Percentiles rank a stretch among this genome's conserved stretches.
Evolutionary conservation across 2,113 vertebrate species (phyloP).

Genomic region (Orycteropus afer): DNA sequence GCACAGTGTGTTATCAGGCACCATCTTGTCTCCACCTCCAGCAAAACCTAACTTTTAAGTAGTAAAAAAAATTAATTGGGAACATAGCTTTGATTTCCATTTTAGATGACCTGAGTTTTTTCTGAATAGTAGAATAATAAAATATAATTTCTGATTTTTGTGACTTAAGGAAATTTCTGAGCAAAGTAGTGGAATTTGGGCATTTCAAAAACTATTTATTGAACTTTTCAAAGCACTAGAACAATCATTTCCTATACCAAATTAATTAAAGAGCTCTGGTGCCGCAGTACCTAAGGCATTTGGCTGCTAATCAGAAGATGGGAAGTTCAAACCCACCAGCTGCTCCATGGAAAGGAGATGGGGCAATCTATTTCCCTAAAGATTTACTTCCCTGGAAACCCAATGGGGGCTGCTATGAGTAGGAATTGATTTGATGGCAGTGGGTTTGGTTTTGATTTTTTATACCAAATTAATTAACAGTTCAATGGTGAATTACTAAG

Average conservation of each 20-base stretch:
- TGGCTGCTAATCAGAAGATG: neutral
- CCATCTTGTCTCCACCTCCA: too few species aligned
- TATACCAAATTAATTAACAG: neutral
- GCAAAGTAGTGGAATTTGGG: neutral
- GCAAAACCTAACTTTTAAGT: neutral
- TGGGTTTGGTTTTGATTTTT: neutral
- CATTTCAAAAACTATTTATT: conserved; percentile 10
- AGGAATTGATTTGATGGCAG: neutral
- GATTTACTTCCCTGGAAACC: neutral
- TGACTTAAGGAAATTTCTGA: neutral
- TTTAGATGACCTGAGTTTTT: neutral
- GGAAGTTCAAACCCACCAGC: neutral
- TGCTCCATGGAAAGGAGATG: too few species aligned
- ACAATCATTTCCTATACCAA: neutral
- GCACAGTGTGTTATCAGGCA: too few species aligned
- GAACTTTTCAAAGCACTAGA: neutral
- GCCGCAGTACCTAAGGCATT: too few species aligned
- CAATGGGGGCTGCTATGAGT: neutral
- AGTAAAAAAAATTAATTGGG: neutral
- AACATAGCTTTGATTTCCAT: neutral
- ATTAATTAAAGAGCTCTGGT: too few species aligned
- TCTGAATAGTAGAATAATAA: neutral
- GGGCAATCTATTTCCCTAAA: too few species aligned
- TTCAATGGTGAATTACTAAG: neutral
- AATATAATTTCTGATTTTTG: neutral